Evolutionary conservation across 35 echinoderm and acorn worm genomes (phyloP).

Genomic region (Ptychodera flava): DNA sequence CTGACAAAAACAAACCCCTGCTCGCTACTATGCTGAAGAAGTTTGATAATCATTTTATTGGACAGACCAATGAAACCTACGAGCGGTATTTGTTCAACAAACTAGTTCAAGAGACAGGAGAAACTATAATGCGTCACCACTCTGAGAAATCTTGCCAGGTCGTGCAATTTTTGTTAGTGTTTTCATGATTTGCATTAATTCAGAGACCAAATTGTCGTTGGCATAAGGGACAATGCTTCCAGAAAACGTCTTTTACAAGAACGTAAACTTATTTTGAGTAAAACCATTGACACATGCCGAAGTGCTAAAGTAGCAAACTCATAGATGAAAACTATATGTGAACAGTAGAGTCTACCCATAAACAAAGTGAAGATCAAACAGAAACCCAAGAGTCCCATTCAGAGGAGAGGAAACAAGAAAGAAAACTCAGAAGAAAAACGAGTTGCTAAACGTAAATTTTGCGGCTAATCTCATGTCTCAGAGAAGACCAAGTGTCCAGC

Average conservation of each 20-base stretch:
- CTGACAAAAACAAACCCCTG: too few relatives aligned
- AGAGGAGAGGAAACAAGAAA: not conserved
- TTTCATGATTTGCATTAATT: slow-evolving; percentile 13
- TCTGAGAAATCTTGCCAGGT: slow-evolving; percentile 6
- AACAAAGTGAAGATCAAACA: not conserved
- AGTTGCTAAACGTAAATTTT: slow-evolving; percentile 16
- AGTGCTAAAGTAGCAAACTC: not conserved
- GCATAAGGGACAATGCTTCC: not conserved
- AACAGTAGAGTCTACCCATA: not conserved
- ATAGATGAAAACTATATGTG: slow-evolving; percentile 5
- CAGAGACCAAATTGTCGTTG: slow-evolving; percentile 12
- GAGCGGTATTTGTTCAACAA: slow-evolving; percentile 20
- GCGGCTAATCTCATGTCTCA: not conserved
- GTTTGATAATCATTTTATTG: not conserved
- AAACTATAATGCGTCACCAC: slow-evolving; percentile 12
- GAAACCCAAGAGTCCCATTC: not conserved
- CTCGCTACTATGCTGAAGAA: slow-evolving; percentile 21
- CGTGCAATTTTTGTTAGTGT: slow-evolving; percentile 41
- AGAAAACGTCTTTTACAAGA: slow-evolving; percentile 12
- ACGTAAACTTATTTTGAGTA: slow-evolving; percentile 1
- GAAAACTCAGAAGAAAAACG: not conserved
- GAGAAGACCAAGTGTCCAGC: slow-evolving; percentile 5
- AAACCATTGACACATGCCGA: slow-evolving; percentile 18
- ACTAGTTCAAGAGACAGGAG: not conserved
- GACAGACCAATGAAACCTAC: slow-evolving; percentile 14